Evolutionary conservation across 2,113 vertebrate species (phyloP), one percentile per base, ranked within the genome.

Genomic region (Eulemur rufifrons): DNA sequence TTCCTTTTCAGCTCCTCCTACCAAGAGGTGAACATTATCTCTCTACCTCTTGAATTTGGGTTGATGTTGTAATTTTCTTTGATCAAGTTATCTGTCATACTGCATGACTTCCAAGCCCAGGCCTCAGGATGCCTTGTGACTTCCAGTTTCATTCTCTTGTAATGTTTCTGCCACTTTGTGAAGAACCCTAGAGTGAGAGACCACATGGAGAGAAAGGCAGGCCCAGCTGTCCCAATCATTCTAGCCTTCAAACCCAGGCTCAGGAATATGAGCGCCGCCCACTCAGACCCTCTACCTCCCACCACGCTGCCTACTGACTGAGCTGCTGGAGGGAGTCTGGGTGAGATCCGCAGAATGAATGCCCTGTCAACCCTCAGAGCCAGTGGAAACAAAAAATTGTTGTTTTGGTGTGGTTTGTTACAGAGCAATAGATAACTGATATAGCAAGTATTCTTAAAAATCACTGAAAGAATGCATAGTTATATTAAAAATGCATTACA

Each of bases 341-440:
- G 34, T 0, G 7, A 87, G 71, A 25, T 1, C 18, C 71, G 7
- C 17, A 20, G 21, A 78, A 63, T 50, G 68, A 61, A 76, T 27
- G 4, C 6, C 14, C 11, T 42, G 1, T 2, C 7, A 1, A 74
- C 21, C 18, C 6, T 5, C 12, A 39, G 11, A 20, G 17, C 39
- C 50, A 37, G 10, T 27, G 39, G 11, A 59, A 78, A n/a, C 25
- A 54, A 61, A 68, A 39, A 63, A 5, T 9, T 17, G 11, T 47
- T 71, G 21, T 12, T 68, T 78, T 39, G 8, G 1, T 56, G 25
- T 92, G 3, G 12, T 69, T 76, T 68, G 39, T 73, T 77, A 92
- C 4, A 69, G 4, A 81, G 11, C 23, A 89, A 52, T 6, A 76
- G n/a, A 34, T 47, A 59, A 45, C 10, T 27, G 20, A 74, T 29